Evolutionary conservation across 2,113 vertebrate genomes (phyloP).

Genomic region (Micromys minutus): DNA sequence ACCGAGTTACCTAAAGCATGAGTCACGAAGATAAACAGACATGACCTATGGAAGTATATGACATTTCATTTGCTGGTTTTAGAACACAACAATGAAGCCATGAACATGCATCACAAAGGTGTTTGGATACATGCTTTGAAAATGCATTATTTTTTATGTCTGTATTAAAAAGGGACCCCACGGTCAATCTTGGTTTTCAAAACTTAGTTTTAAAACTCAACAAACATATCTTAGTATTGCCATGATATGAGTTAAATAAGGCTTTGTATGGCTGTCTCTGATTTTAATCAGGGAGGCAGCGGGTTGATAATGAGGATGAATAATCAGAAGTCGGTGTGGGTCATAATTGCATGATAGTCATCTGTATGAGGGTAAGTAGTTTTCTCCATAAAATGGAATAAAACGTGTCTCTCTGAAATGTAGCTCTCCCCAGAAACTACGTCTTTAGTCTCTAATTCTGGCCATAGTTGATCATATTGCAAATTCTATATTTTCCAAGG

Average conservation of each 20-base stretch:
- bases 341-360: not conserved
- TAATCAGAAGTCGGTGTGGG: not conserved
- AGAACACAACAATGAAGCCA: conserved; percentile 22
- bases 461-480: not conserved
- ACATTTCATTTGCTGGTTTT: conserved; percentile 47
- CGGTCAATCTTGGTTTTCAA: conserved; percentile 11
- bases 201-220: conserved; percentile 15
- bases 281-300: not conserved
- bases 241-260: not conserved
- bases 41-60: not conserved
- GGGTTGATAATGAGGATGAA: not conserved
- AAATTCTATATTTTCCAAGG: not conserved
- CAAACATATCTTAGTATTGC: not conserved
- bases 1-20: conserved; percentile 40
- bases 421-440: not conserved
- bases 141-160: conserved; percentile 7
- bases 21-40: conserved; percentile 47
- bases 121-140: conserved; percentile 14
- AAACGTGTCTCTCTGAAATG: not conserved
- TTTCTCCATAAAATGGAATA: not conserved
- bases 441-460: not conserved
- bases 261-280: not conserved
- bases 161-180: conserved; percentile 26
- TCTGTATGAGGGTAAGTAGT: conserved; percentile 51
- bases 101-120: not conserved